Evolutionary conservation across 2,888 invertebrate genomes (phyloP).

Genomic region (Leptopterna dolabrata): DNA sequence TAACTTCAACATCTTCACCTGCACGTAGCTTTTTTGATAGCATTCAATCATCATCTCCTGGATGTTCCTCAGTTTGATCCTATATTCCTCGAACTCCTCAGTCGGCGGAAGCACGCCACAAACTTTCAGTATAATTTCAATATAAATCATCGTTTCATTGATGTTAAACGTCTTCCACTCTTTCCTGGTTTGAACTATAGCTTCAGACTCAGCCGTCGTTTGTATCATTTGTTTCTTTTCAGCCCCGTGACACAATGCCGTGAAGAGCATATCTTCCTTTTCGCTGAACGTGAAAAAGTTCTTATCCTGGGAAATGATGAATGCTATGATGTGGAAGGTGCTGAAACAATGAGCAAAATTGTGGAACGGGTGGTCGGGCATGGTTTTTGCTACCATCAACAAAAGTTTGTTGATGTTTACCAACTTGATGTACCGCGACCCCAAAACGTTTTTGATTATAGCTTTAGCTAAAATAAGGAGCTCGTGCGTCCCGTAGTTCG

Average conservation of each 20-base stretch:
- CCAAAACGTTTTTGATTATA: constrained; percentile 45
- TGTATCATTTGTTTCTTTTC: constrained; percentile 45
- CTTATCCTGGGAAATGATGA: constrained; percentile 43
- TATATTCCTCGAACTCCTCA: constrained; percentile 39
- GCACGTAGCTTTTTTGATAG: constrained; percentile 39
- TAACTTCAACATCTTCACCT: neutral
- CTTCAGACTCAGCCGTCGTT: constrained; percentile 38
- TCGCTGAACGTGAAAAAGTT: constrained; percentile 44
- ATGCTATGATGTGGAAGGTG: constrained; percentile 46
- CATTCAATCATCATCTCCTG: constrained; percentile 43
- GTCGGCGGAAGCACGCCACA: constrained; percentile 37
- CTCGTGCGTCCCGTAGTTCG: neutral
- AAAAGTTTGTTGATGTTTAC: constrained; percentile 49
- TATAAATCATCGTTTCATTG: constrained; percentile 50
- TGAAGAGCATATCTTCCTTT: constrained; percentile 51
- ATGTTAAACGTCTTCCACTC: constrained; percentile 52
- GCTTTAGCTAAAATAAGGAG: constrained; percentile 40
- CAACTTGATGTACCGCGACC: neutral
- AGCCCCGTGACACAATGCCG: constrained; percentile 47
- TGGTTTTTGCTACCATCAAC: constrained; percentile 48
- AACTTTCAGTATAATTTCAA: constrained; percentile 51
- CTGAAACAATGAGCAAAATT: constrained; percentile 52
- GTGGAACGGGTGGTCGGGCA: constrained; percentile 46
- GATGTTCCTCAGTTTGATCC: constrained; percentile 42
- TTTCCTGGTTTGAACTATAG: constrained; percentile 32